Evolutionary conservation across 2,797 vertebrate genomes (phyloP), one percentile per base, ranked within the genome.

Genomic region (Paedocypris micromegethes): DNA sequence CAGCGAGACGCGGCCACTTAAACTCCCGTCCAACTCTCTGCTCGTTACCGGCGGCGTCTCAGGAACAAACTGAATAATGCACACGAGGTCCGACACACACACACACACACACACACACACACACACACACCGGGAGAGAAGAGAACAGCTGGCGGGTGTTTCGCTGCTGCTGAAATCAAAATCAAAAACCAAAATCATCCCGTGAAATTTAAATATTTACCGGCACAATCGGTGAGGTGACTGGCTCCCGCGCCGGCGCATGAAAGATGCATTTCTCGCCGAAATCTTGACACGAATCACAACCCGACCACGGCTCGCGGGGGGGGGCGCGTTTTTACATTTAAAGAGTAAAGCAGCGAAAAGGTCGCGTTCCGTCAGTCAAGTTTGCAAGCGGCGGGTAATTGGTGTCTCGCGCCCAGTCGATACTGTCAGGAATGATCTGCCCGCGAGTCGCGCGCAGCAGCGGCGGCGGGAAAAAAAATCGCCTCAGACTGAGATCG

Each of bases 391-490:
- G 51, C 45, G n/a, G 60, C 46, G 60, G 52, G 6, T 64, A 64
- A 70, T 57, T 64, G 60, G 53, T 57, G 53, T 58, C 67, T 61
- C 52, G 9, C 5, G 58, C 50, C n/a, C 53, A 70, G 60, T 70
- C 68, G 68, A 64, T 64, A 51, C 60, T 58, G 68, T 63, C 53
- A 70, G 51, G 68, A 64, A 45, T 51, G 60, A 70, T 57, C 23
- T 56, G 45, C 59, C 45, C 59, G 46, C 52, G 68, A 5, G 4
- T 37, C 3, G 46, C 5, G 8, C 46, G 46, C 46, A 8, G 3
- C 5, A 58, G 38, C 9, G 63, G 49, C 59, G 9, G 46, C 5
- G 51, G 45, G 46, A 63, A 63, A 45, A 40, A 68, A 58, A 39
- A 57, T 49, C 49, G 67, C 61, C 52, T 55, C 44, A 8, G 39